Evolutionary conservation across 2,113 vertebrate genomes (phyloP), one percentile per base, ranked within the genome.

Genomic region (Alligator sinensis): DNA sequence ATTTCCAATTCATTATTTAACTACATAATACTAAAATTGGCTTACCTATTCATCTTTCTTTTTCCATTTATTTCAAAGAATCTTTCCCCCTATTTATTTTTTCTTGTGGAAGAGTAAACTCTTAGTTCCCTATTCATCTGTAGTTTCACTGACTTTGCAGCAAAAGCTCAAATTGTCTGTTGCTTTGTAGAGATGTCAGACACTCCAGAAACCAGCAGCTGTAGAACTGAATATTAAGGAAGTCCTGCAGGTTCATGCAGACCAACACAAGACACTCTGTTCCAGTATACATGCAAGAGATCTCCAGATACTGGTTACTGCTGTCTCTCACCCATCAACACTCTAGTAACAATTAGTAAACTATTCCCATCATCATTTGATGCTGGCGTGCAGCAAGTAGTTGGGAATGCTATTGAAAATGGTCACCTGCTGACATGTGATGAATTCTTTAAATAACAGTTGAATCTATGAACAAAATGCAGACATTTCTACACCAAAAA

Each of bases 21-120:
- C 47, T 47, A 47, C 47, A 47, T 34, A 10, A 17, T 17, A 34
- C 66, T 61, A 15, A 91, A 86, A 72, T 77, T 9, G 57, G 34
- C 38, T 55, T 38, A 28, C 34, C 18, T 70, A 18, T 70, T 34
- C 66, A 70, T 13, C 9, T 63, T 75, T 6, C 66, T 68, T 13
- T 84, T 59, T 13, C 38, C 24, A 13, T 3, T 14, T n/a, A 55
- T 74, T 80, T 79, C 57, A 38, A 80, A 64, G 80, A 54, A 70
- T 3, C 1, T 27, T 21, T 10, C 87, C 80, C 83, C 54, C 63
- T 34, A 13, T 64, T 54, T 55, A 17, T 87, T 70, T 84, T 55
- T 80, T 81, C 47, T 88, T 14, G 8, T 24, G 0, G 0, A 1
- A 27, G 3, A 66, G 5, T 18, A 86, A 84, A 60, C 58, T 74